A percentile compares a stretch with the other conserved stretches of the same genome.
These are phyloP conservation scores for Anoplius nigerrimus DNA, from an alignment of 2,888 invertebrate genomes.

Conservation along the genomic window DNA sequence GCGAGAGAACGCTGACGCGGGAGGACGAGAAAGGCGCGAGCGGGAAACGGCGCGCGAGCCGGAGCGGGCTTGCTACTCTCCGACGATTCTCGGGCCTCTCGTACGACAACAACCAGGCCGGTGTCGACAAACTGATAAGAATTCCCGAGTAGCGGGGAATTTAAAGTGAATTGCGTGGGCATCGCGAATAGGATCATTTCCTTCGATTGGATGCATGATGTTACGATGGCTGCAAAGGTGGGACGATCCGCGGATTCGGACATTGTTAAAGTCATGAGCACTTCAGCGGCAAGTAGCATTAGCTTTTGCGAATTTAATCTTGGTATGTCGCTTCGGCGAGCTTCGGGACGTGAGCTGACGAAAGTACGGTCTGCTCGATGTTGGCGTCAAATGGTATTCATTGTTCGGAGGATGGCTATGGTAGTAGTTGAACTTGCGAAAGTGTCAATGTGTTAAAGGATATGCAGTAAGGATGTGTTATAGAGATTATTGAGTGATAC, in stretches of 20 bases:
- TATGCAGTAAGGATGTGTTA: too few relatives aligned
- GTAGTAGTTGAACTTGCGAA: too few relatives aligned
- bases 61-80: conserved; percentile 13
- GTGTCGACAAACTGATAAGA: conserved; percentile 69
- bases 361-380: too few relatives aligned
- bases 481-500: too few relatives aligned
- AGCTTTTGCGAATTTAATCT: too few relatives aligned
- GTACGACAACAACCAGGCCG: conserved; percentile 54
- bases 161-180: conserved; percentile 52
- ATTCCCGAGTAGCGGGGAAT: conserved; percentile 47
- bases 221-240: conserved; percentile 13
- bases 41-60: conserved; percentile 26
- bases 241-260: conserved; percentile 10
- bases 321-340: too few relatives aligned
- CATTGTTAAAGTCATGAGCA: conserved; percentile 1
- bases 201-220: conserved; percentile 39
- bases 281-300: neutral
- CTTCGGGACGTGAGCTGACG: too few relatives aligned
- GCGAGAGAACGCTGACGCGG: conserved; percentile 3
- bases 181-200: conserved; percentile 45
- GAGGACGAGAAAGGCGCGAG: conserved; percentile 18
- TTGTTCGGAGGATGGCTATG: too few relatives aligned
- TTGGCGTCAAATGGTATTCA: too few relatives aligned
- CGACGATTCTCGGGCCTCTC: conserved; percentile 41
- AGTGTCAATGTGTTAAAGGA: too few relatives aligned